Conservation (phyloP, 1,140 invertebrate genomes). For the Caenorhabditis briggsae region DNA sequence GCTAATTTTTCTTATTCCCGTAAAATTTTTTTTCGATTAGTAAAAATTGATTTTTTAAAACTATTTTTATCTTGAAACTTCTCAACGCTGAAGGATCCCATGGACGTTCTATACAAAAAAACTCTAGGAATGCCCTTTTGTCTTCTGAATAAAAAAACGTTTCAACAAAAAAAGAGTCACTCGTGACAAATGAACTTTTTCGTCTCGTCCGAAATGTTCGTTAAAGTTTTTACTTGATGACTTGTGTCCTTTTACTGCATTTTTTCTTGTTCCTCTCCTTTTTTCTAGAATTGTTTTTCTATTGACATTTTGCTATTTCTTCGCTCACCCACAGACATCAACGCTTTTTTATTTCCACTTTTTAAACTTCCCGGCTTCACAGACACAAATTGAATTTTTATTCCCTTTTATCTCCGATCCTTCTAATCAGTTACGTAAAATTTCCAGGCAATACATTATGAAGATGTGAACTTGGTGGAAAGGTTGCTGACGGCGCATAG, state of each 20-base stretch:
- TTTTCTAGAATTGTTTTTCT: background rate
- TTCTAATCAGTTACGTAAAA: background rate
- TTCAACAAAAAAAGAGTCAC: too few relatives aligned
- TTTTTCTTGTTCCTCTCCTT: conserved; percentile 13
- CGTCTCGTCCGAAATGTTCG: background rate
- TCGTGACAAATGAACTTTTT: conserved; percentile 2
- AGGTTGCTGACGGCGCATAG: conserved; percentile 75
- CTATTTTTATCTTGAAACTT: too few relatives aligned
- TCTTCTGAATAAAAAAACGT: too few relatives aligned
- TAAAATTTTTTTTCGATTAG: too few relatives aligned
- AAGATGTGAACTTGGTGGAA: conserved; percentile 75
- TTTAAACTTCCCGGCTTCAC: background rate
- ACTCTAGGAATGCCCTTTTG: too few relatives aligned
- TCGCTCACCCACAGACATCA: background rate
- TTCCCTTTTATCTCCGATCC: background rate
- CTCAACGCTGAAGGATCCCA: too few relatives aligned
- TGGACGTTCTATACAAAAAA: too few relatives aligned
- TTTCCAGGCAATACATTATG: conserved; percentile 76
- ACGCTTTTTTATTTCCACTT: conserved; percentile 16
- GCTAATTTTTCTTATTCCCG: too few relatives aligned
- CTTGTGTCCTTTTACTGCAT: conserved; percentile 30
- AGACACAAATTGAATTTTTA: conserved; percentile 12
- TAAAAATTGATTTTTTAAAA: too few relatives aligned
- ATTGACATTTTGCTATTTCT: conserved; percentile 39
- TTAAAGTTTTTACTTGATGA: conserved; percentile 16